phyloP scores from a whole-genome alignment of 2,113 vertebrate species.

The Trichomycterus rosablanca region DNA sequence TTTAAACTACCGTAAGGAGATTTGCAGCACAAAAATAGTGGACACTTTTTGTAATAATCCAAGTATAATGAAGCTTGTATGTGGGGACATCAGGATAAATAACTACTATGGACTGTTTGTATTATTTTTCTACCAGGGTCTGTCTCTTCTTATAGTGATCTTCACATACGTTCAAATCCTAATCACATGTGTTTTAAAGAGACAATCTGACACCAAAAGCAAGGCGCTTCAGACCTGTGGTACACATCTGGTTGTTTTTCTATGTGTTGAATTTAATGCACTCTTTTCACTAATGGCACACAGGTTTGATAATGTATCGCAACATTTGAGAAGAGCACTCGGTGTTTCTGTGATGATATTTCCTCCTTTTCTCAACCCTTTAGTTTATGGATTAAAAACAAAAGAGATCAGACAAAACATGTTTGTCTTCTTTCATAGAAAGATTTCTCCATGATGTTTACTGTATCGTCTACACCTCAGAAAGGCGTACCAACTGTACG shows the following conservation, averaged over 20 bases:
- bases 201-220: conserved; percentile 33
- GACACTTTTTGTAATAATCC: conserved; percentile 44
- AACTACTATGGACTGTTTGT: conserved; percentile 49
- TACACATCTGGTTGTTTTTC: conserved; percentile 53
- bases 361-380: too few relatives aligned
- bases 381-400: too few relatives aligned
- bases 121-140: not conserved
- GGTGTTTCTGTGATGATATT: too few relatives aligned
- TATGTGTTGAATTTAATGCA: conserved; percentile 50
- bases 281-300: conserved; percentile 41
- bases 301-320: conserved; percentile 29
- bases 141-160: conserved; percentile 30
- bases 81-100: conserved; percentile 47
- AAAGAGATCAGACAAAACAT: too few relatives aligned
- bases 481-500: too few relatives aligned
- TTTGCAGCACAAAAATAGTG: not conserved
- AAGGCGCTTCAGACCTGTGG: conserved; percentile 61
- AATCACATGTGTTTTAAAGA: conserved; percentile 47
- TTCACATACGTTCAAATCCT: conserved; percentile 55
- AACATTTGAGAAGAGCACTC: too few relatives aligned
- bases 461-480: too few relatives aligned
- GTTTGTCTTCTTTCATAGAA: too few relatives aligned
- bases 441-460: too few relatives aligned
- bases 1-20: conserved; percentile 18
- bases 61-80: conserved; percentile 51